Conservation (phyloP, 2,113 vertebrate species). For the Zapornia atra region DNA sequence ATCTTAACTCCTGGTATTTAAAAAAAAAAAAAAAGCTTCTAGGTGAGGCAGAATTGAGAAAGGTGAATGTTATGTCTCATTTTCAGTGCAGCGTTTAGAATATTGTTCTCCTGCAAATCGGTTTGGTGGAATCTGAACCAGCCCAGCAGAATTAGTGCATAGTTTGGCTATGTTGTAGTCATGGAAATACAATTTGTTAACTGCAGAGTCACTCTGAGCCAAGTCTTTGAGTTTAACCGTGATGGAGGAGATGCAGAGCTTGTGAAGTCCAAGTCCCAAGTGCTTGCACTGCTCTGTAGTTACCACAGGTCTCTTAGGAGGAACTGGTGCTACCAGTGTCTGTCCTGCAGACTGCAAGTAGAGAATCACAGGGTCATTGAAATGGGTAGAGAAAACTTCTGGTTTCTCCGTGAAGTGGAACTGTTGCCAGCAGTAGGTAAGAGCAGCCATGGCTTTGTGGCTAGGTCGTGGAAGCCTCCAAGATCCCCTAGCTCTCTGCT, state of each 20-base stretch:
- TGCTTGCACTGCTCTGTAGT: neutral
- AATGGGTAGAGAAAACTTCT: neutral
- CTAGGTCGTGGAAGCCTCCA: neutral
- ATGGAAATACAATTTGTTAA: neutral
- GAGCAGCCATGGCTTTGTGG: neutral
- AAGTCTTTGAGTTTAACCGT: neutral
- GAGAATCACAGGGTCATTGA: rapidly evolving
- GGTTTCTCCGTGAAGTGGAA: neutral
- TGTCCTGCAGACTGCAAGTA: neutral
- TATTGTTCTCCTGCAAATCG: neutral
- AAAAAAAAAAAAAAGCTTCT: neutral
- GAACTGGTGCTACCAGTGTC: neutral
- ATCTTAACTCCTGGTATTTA: neutral
- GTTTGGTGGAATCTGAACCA: neutral
- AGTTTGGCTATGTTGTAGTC: neutral
- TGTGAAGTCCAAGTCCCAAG: neutral
- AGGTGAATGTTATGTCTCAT: neutral
- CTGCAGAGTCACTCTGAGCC: neutral
- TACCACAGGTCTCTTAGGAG: neutral
- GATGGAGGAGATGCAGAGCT: neutral
- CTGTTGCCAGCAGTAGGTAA: neutral
- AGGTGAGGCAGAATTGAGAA: neutral
- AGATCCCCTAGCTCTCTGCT: neutral
- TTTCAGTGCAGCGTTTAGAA: neutral
- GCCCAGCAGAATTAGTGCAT: neutral